Evolutionary conservation across 2,797 vertebrate species (phyloP).

Genomic region (Bradypus variegatus): DNA sequence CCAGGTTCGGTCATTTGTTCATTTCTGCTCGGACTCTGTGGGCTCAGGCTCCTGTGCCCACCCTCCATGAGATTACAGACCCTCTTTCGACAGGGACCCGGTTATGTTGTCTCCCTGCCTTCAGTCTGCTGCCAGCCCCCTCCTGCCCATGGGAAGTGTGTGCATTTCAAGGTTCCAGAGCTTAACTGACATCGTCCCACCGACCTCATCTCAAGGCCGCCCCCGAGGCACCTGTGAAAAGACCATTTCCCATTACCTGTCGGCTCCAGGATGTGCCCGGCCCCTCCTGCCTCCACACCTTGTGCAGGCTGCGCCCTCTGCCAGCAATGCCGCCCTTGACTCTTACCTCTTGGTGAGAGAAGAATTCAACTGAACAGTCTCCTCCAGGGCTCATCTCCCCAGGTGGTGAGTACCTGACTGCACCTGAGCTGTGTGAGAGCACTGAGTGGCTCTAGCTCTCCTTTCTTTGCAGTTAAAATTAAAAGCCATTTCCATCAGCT

Average conservation of each 20-base stretch:
- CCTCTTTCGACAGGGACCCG: background rate
- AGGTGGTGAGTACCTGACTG: background rate
- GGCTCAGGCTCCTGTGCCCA: background rate
- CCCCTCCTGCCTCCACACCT: background rate
- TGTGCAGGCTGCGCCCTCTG: background rate
- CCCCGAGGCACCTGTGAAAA: background rate
- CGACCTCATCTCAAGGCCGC: background rate
- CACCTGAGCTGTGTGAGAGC: background rate
- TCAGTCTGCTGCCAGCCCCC: conserved; percentile 1
- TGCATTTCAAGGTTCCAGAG: background rate
- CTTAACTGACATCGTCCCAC: background rate
- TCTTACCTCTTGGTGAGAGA: background rate
- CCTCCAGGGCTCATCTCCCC: background rate
- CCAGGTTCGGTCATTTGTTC: background rate
- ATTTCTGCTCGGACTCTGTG: background rate
- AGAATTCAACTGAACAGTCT: background rate
- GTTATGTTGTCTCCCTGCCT: background rate
- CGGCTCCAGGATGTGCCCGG: background rate
- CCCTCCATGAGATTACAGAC: background rate
- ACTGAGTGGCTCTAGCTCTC: background rate
- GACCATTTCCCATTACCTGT: background rate
- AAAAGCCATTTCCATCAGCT: background rate
- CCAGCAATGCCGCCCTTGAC: background rate
- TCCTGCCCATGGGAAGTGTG: background rate
- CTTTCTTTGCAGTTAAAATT: background rate